These are phyloP conservation scores for Neodiprion virginianus DNA, from an alignment of 1,140 invertebrate species.

Conservation along the genomic window DNA sequence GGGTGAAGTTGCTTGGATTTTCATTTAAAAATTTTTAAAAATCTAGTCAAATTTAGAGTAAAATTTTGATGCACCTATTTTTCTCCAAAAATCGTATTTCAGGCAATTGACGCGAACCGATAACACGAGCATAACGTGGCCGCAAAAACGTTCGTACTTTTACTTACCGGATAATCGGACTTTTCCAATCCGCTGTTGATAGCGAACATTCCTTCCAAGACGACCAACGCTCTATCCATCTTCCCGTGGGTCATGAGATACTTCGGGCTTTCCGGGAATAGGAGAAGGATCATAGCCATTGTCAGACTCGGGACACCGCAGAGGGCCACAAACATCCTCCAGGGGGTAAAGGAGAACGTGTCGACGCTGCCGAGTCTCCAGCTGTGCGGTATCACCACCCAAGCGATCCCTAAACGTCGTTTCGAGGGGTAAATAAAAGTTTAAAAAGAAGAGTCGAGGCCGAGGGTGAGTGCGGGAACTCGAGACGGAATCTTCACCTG, in stretches of 20 bases:
- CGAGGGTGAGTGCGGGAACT: not conserved
- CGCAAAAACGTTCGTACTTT: too few species aligned
- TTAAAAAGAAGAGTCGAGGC: not conserved
- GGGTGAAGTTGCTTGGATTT: too few species aligned
- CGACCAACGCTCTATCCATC: conserved; percentile 59
- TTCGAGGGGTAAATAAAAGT: not conserved
- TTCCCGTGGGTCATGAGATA: conserved; percentile 61
- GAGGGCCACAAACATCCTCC: conserved; percentile 59
- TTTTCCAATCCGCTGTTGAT: conserved; percentile 62
- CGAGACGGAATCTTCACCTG: conserved; percentile 49
- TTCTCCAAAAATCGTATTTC: too few species aligned
- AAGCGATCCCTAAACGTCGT: conserved; percentile 60
- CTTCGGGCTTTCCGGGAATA: conserved; percentile 62
- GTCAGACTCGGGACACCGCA: conserved; percentile 37
- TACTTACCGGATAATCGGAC: conserved; percentile 62
- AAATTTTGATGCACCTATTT: too few species aligned
- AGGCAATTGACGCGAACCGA: too few species aligned
- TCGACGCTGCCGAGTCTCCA: conserved; percentile 44
- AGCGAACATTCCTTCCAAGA: conserved; percentile 63
- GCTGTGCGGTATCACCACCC: conserved; percentile 59
- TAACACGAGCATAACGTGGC: too few species aligned
- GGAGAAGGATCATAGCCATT: conserved; percentile 42
- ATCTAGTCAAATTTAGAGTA: too few species aligned
- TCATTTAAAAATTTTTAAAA: too few species aligned
- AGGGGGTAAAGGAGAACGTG: conserved; percentile 56